These are phyloP conservation scores for Nematopogon swammerdamellus DNA, from an alignment of 2,888 invertebrate genomes.

Conservation along the genomic window DNA sequence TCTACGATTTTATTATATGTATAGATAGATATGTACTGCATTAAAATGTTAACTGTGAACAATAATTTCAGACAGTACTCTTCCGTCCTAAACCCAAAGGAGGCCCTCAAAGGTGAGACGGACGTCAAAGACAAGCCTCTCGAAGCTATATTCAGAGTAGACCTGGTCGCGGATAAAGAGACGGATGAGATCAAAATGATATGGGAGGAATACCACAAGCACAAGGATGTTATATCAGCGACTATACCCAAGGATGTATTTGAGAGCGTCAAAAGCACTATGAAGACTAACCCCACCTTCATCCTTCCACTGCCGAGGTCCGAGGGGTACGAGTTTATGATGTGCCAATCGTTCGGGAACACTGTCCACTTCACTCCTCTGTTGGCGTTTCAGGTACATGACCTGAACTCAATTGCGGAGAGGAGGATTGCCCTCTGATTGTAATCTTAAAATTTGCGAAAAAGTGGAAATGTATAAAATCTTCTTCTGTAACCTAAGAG, in stretches of 20 bases:
- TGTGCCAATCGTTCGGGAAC: slow-evolving; percentile 70
- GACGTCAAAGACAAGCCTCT: slow-evolving; percentile 47
- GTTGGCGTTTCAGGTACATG: slow-evolving; percentile 73
- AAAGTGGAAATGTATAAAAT: no score
- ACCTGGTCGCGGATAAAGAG: slow-evolving; percentile 67
- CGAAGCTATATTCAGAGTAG: slow-evolving; percentile 72
- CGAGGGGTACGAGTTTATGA: slow-evolving; percentile 83
- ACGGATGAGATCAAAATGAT: slow-evolving; percentile 69
- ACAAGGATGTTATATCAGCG: slow-evolving; percentile 74
- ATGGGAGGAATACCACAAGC: slow-evolving; percentile 78
- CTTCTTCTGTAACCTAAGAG: no score
- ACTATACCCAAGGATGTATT: slow-evolving; percentile 62
- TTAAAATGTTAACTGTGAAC: no score
- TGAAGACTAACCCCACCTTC: slow-evolving; percentile 65
- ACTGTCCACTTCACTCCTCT: slow-evolving; percentile 82
- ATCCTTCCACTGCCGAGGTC: slow-evolving; percentile 76
- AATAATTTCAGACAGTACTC: slow-evolving; percentile 55
- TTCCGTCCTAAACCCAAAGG: slow-evolving; percentile 64
- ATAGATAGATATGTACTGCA: no score
- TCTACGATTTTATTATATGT: no score
- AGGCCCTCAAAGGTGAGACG: slow-evolving; percentile 20
- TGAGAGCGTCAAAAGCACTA: slow-evolving; percentile 53
- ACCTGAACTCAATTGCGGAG: no score
- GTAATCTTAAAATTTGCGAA: no score
- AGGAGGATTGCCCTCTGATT: no score